Evolutionary conservation across 2,113 vertebrate species (phyloP).

Genomic region (Pogona vitticeps): DNA sequence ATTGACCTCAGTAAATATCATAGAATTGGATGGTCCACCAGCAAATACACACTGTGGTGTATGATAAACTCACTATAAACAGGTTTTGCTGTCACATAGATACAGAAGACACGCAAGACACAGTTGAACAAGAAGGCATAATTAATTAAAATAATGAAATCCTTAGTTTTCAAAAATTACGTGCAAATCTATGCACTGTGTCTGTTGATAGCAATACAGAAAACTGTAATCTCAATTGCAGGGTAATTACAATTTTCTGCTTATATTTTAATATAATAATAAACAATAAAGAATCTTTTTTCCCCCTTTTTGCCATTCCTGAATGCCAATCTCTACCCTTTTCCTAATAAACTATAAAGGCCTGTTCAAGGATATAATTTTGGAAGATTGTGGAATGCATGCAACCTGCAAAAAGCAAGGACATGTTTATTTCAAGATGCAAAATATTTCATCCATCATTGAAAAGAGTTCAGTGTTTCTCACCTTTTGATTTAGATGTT

Average conservation of each 20-base stretch:
- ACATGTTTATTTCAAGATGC: too few relatives aligned
- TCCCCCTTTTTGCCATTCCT: not conserved
- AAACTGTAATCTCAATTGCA: not conserved
- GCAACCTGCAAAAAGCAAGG: not conserved
- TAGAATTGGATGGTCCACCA: conserved; percentile 34
- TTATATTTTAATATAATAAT: not conserved
- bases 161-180: not conserved
- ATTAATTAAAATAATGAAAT: not conserved
- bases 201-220: not conserved
- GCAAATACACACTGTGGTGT: not conserved
- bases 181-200: not conserved
- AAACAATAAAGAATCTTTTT: not conserved
- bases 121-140: not conserved
- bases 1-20: conserved; percentile 54
- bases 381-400: too few relatives aligned
- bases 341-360: not conserved
- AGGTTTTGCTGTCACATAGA: not conserved
- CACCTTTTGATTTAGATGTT: too few relatives aligned
- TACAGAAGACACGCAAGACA: not conserved
- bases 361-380: too few relatives aligned
- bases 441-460: too few relatives aligned
- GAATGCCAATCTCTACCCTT: not conserved
- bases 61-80: not conserved
- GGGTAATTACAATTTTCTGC: not conserved
- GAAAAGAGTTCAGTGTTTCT: too few relatives aligned